These are phyloP conservation scores for Steinernema carpocapsae DNA, from an alignment of 2,888 invertebrate genomes.

Conservation along the genomic window DNA sequence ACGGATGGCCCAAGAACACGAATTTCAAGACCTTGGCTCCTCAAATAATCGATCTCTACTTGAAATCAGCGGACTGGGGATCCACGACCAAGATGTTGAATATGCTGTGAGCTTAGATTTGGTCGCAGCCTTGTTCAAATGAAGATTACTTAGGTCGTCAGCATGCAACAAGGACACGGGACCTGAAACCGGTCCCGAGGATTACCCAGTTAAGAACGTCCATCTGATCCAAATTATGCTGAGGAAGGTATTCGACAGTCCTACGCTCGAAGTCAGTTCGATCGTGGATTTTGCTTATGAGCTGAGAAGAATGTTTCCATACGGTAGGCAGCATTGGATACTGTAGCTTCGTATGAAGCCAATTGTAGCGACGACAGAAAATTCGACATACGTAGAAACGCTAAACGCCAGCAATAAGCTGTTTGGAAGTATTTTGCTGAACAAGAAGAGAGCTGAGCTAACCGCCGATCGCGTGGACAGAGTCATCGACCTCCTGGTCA, in stretches of 20 bases:
- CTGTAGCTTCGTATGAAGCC: neutral
- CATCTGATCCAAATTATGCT: constrained; percentile 51
- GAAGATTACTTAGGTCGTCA: neutral
- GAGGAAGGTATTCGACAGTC: constrained; percentile 41
- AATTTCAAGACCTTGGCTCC: constrained; percentile 52
- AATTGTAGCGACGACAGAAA: constrained; percentile 45
- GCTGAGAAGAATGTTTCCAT: constrained; percentile 54
- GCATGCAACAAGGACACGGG: neutral
- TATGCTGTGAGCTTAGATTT: constrained; percentile 39
- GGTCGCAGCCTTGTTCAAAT: too few relatives aligned
- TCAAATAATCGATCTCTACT: constrained; percentile 47
- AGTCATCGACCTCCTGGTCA: constrained; percentile 53
- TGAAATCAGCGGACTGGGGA: constrained; percentile 55
- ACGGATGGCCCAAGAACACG: constrained; percentile 55
- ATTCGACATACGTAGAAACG: constrained; percentile 50
- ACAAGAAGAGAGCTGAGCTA: constrained; percentile 31
- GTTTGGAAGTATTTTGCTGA: constrained; percentile 36
- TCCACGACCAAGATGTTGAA: constrained; percentile 48
- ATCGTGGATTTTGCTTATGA: constrained; percentile 58
- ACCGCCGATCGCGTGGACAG: constrained; percentile 46
- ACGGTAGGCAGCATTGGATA: constrained; percentile 39
- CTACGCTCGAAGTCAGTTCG: constrained; percentile 34
- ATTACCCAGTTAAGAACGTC: constrained; percentile 51
- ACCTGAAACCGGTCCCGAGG: neutral
- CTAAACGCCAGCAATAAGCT: constrained; percentile 48